Evolutionary conservation across 2,113 vertebrate genomes (phyloP), one percentile per base, ranked within the genome.

Genomic region (Spheniscus mendiculus): DNA sequence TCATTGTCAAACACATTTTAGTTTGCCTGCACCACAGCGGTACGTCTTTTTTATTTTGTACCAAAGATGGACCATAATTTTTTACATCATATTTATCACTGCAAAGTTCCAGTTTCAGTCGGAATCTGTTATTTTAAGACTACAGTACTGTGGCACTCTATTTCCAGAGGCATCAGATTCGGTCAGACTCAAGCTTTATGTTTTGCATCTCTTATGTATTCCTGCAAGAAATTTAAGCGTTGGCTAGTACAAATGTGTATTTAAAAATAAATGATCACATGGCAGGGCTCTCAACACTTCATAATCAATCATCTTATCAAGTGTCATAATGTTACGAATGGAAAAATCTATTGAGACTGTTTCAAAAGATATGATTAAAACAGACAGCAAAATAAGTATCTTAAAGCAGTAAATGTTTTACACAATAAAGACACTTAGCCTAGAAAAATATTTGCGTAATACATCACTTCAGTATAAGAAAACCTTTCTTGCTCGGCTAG

Each of bases 201-300:
- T 89, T 94, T 87, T 12, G 6, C n/a, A 88, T 81, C 70, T 97
- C 85, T 95, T 58, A 94, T 25, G 30, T 87, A 93, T 89, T 84
- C 80, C 78, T 93, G 73, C 69, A 90, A 94, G 85, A 93, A 92
- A 87, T 73, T 65, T 94, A 89, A 93, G 87, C 56, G 95, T 76
- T 81, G 78, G 91, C 65, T 93, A 95, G 87, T 74, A 89, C 26
- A 94, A 97, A 97, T 96, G 90, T 84, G 83, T 93, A 97, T 93
- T 96, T 97, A 96, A 96, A 97, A 97, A 96, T 95, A 97, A 97
- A 97, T 70, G 96, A 97, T 90, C 82, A 95, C 62, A 81, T 94
- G 66, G 78, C 72, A 88, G 63, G 59, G 52, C 87, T 97, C 94
- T 97, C 76, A 93, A 83, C 82, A 96, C 50, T 96, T 97, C 86